Conservation (phyloP, 2,797 vertebrate genomes). For the Lophius americanus region DNA sequence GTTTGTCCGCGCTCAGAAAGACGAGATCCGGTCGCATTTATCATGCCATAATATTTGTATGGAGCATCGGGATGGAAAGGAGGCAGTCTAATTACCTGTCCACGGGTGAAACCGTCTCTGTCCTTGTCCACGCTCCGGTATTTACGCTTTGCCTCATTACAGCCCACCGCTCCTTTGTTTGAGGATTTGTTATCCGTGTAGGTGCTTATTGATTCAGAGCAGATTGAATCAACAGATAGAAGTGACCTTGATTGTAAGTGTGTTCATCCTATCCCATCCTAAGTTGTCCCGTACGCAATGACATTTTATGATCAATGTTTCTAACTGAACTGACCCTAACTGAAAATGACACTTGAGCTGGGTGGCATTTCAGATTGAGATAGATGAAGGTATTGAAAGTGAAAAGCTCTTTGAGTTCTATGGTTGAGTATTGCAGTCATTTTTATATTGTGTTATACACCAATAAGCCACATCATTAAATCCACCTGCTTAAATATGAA, state of each 20-base stretch:
- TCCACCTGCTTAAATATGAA: no score
- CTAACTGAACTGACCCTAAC: conserved; percentile 24
- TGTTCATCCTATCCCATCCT: conserved; percentile 19
- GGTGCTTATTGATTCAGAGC: conserved; percentile 61
- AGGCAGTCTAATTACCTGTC: conserved; percentile 19
- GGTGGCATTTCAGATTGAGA: no score
- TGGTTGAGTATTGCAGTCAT: no score
- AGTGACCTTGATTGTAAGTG: conserved; percentile 46
- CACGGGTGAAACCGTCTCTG: conserved; percentile 16
- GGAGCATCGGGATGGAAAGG: conserved; percentile 9
- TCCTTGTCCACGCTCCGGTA: conserved; percentile 27
- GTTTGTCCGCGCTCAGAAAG: conserved; percentile 43
- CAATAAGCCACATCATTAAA: no score
- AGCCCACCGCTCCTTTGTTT: conserved; percentile 18
- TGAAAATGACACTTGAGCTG: no score
- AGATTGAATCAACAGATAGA: conserved; percentile 53
- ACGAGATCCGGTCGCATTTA: conserved; percentile 41
- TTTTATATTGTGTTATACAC: no score
- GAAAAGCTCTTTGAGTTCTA: no score
- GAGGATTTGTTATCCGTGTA: conserved; percentile 35
- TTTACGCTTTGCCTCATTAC: conserved; percentile 8
- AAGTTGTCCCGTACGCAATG: conserved; percentile 36
- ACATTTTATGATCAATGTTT: conserved; percentile 39
- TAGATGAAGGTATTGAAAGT: no score
- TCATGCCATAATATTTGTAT: conserved; percentile 21